Evolutionary conservation across 2,113 vertebrate genomes (phyloP).

Genomic region (Tachysurus fulvidraco): DNA sequence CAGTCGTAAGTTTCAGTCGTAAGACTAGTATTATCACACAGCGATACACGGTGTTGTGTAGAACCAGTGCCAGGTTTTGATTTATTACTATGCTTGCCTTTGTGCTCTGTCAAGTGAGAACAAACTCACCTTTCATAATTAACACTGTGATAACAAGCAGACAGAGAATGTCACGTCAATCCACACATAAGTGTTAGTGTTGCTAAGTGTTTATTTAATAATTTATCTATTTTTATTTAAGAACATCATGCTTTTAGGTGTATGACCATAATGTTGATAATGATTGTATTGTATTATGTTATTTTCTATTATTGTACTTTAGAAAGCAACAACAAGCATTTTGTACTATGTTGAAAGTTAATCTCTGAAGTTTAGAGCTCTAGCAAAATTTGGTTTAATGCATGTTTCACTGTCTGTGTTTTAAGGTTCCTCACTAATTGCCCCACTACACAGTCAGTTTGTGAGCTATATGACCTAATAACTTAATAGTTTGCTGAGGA

Average conservation of each 20-base stretch:
- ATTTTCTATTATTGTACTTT: too few species aligned
- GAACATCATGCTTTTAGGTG: background rate
- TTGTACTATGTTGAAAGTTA: too few species aligned
- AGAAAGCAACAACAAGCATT: too few species aligned
- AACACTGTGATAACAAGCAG: conserved; percentile 62
- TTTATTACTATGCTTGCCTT: background rate
- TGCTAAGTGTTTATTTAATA: background rate
- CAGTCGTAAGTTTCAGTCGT: background rate
- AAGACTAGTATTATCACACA: background rate
- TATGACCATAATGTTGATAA: background rate
- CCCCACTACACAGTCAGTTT: background rate
- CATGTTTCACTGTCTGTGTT: background rate
- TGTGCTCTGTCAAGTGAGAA: conserved; percentile 28
- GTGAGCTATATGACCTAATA: background rate
- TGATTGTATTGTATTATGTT: background rate
- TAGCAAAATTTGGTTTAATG: background rate
- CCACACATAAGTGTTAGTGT: conserved; percentile 28
- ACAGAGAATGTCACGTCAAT: conserved; percentile 63
- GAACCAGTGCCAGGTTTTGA: background rate
- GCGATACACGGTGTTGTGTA: background rate
- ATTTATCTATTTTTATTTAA: background rate
- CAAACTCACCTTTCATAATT: conserved; percentile 58
- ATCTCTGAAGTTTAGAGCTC: too few species aligned
- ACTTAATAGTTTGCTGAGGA: background rate
- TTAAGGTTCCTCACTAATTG: background rate